phyloP scores from a whole-genome alignment of 2,888 invertebrate genomes.

The Athalia circularis region DNA sequence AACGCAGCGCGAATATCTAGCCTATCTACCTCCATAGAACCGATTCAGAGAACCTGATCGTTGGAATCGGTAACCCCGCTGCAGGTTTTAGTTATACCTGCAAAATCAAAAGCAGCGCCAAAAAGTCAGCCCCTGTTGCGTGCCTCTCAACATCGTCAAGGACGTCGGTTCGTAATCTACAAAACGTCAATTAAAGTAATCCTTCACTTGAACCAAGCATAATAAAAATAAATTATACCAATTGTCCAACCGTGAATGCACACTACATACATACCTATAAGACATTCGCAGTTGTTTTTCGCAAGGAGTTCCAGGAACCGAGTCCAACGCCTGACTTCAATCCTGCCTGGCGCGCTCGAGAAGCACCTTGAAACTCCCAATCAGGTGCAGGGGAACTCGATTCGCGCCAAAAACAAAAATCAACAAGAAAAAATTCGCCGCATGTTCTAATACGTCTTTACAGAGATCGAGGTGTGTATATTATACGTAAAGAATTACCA shows the following conservation, averaged over 20 bases:
- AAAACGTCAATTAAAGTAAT: constrained; percentile 14
- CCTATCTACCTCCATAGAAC: background rate
- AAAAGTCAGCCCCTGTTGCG: background rate
- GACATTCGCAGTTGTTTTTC: constrained; percentile 11
- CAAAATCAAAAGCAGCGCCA: too few relatives aligned
- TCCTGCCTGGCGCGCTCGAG: constrained; percentile 5
- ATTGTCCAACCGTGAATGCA: constrained; percentile 13
- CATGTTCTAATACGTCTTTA: background rate
- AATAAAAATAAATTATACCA: constrained; percentile 6
- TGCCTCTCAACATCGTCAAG: constrained; percentile 1
- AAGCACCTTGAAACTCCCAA: constrained; percentile 14
- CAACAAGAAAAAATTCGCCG: constrained; percentile 1
- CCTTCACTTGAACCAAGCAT: background rate
- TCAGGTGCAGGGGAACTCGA: background rate
- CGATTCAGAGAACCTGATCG: background rate
- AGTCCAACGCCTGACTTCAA: background rate
- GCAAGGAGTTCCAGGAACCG: constrained; percentile 28
- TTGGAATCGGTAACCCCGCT: background rate
- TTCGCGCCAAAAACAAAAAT: constrained; percentile 11
- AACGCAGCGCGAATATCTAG: constrained; percentile 25
- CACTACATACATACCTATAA: background rate
- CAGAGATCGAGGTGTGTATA: too few relatives aligned
- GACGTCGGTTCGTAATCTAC: constrained; percentile 32
- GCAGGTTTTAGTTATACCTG: too few relatives aligned
- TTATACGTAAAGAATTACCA: too few relatives aligned